phyloP scores from a whole-genome alignment of 1,140 invertebrate species.

The Euborellia annulipes region DNA sequence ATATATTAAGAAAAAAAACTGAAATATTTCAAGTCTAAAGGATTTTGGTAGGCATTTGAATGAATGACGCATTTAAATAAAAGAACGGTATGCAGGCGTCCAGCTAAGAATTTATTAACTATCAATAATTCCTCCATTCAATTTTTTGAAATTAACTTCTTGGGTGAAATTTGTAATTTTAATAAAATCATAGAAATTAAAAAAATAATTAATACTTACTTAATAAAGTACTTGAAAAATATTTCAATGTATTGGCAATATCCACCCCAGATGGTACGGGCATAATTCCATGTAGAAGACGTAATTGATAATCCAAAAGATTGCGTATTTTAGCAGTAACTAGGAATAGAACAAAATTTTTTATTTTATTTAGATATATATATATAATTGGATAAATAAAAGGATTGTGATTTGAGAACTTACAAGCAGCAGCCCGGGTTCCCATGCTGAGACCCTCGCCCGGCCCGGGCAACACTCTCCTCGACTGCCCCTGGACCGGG shows the following conservation, averaged over 20 bases:
- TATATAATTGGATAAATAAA: slow-evolving; percentile 5
- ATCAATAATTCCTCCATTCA: too few species aligned
- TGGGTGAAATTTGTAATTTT: slow-evolving; percentile 10
- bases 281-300: slow-evolving; percentile 77
- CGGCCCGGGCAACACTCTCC: too few species aligned
- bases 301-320: slow-evolving; percentile 88
- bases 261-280: slow-evolving; percentile 87
- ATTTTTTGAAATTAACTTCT: slow-evolving; percentile 5
- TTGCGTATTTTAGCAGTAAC: slow-evolving; percentile 95
- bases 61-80: too few species aligned
- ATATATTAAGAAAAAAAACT: too few species aligned
- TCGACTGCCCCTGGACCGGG: too few species aligned
- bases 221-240: slow-evolving; percentile 91
- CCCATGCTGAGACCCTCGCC: slow-evolving; percentile 22
- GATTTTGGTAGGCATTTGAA: too few species aligned
- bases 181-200: too few species aligned
- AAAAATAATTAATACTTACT: slow-evolving; percentile 45
- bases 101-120: too few species aligned
- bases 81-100: too few species aligned
- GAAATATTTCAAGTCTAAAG: too few species aligned
- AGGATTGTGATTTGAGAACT: slow-evolving; percentile 17
- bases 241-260: slow-evolving; percentile 93
- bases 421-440: slow-evolving; percentile 32
- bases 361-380: slow-evolving; percentile 7
- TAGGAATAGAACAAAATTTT: slow-evolving; percentile 10